phyloP scores from a whole-genome alignment of 2,888 invertebrate genomes.

The Ichneumon xanthorius region DNA sequence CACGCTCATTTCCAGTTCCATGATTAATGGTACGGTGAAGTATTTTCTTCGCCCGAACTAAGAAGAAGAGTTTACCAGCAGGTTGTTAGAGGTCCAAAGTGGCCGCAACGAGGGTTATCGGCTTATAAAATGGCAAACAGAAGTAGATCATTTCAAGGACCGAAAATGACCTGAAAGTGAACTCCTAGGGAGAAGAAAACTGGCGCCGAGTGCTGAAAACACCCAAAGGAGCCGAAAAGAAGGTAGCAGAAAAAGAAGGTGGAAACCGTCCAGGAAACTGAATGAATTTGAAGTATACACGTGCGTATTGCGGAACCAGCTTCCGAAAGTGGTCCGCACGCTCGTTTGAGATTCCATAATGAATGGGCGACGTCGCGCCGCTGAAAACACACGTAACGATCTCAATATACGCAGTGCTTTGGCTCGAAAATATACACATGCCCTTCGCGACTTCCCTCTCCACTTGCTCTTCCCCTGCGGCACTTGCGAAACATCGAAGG shows the following conservation, averaged over 20 bases:
- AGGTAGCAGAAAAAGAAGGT: slow-evolving; percentile 12
- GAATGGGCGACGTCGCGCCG: slow-evolving; percentile 69
- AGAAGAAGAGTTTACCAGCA: neutral
- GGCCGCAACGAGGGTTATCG: neutral
- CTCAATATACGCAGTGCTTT: slow-evolving; percentile 51
- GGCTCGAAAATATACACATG: slow-evolving; percentile 39
- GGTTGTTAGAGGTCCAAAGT: neutral
- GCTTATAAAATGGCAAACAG: neutral
- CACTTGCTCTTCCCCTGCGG: slow-evolving; percentile 19
- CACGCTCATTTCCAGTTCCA: neutral
- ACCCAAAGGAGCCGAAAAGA: neutral
- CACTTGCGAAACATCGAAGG: slow-evolving; percentile 55
- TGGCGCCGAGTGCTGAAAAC: slow-evolving; percentile 3
- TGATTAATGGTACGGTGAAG: neutral
- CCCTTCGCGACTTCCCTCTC: slow-evolving; percentile 4
- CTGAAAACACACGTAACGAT: slow-evolving; percentile 65
- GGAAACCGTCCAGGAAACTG: slow-evolving; percentile 25
- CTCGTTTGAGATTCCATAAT: slow-evolving; percentile 74
- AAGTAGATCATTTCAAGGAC: neutral
- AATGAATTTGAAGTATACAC: slow-evolving; percentile 58
- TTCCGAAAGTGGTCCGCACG: slow-evolving; percentile 69
- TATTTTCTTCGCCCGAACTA: neutral
- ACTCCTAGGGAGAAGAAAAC: neutral
- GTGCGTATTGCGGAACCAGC: slow-evolving; percentile 69
- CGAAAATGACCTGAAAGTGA: neutral